These are phyloP conservation scores for Microchirus variegatus DNA, from an alignment of 2,797 vertebrate genomes.

Conservation along the genomic window DNA sequence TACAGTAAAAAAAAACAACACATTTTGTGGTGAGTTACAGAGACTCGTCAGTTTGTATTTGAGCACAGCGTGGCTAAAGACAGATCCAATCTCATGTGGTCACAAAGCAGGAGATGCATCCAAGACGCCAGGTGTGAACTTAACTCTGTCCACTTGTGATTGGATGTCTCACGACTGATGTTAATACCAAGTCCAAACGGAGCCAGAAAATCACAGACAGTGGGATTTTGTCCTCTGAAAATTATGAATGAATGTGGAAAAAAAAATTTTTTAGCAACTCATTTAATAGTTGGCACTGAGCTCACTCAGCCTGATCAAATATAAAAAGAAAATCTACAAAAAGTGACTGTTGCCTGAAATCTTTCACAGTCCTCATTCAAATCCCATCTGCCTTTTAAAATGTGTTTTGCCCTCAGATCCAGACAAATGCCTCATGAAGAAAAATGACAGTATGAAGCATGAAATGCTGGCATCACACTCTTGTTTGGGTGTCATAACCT, in stretches of 20 bases:
- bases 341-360: not conserved
- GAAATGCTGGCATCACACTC: constrained; percentile 1
- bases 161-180: not conserved
- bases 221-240: not conserved
- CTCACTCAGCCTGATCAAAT: not conserved
- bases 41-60: not conserved
- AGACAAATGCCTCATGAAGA: constrained; percentile 31
- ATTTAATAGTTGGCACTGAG: not conserved
- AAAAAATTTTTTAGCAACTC: not conserved
- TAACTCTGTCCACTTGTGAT: not conserved
- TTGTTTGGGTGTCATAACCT: constrained; percentile 25
- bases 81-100: no score
- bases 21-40: not conserved
- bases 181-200: not conserved
- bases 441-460: constrained; percentile 12
- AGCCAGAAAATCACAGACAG: not conserved
- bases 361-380: not conserved
- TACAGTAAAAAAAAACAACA: no score
- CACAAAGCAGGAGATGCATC: not conserved
- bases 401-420: not conserved
- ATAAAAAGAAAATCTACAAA: not conserved
- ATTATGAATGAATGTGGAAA: not conserved
- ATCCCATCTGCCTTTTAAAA: not conserved
- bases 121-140: not conserved
- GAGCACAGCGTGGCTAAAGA: not conserved